phyloP scores from a whole-genome alignment of 2,113 vertebrate genomes.

The Ondatra zibethicus region DNA sequence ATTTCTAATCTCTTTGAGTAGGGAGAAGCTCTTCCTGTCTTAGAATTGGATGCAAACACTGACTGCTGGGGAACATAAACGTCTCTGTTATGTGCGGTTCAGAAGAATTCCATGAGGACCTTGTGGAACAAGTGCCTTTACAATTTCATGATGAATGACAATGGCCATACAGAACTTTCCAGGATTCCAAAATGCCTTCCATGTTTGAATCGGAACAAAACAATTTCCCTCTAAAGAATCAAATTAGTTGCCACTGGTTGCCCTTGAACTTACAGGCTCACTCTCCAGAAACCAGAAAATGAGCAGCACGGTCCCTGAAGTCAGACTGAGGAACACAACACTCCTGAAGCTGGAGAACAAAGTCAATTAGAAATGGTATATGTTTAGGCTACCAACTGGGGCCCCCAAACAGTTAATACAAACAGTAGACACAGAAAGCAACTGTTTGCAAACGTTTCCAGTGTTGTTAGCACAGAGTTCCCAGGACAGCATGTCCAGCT shows the following conservation, averaged over 20 bases:
- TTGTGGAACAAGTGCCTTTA: constrained; percentile 43
- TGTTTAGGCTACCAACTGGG: constrained; percentile 45
- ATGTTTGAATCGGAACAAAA: constrained; percentile 26
- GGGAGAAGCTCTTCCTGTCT: constrained; percentile 64
- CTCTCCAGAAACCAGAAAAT: background rate
- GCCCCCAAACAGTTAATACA: constrained; percentile 72
- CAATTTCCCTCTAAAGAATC: background rate
- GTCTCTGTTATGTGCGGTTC: constrained; percentile 71
- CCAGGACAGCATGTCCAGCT: constrained; percentile 81
- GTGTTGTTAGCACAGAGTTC: constrained; percentile 67
- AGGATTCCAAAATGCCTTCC: constrained; percentile 48
- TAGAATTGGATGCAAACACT: constrained; percentile 53
- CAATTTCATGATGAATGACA: constrained; percentile 57
- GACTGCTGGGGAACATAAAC: constrained; percentile 61
- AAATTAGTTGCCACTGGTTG: background rate
- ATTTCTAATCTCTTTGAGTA: constrained; percentile 73
- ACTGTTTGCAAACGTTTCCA: constrained; percentile 17
- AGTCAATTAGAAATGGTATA: background rate
- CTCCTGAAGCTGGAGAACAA: background rate
- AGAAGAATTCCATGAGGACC: constrained; percentile 64
- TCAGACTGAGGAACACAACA: background rate
- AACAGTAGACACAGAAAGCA: constrained; percentile 57
- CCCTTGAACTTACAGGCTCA: background rate
- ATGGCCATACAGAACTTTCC: constrained; percentile 45
- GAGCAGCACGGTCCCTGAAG: background rate